phyloP scores from a whole-genome alignment of 1,140 invertebrate genomes.

The Drosophila dunni region DNA sequence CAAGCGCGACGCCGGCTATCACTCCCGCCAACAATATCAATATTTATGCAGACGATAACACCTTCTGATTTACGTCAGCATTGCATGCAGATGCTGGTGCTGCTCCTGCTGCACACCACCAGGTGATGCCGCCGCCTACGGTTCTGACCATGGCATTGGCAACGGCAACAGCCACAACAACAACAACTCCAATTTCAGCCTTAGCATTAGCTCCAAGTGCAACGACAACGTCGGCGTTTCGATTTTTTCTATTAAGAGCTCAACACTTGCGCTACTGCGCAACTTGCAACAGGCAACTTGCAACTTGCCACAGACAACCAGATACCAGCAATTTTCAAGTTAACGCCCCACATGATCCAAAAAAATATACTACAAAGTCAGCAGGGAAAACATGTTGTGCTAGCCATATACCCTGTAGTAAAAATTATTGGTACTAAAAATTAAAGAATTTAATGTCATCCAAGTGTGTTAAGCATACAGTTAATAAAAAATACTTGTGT shows the following conservation, averaged over 20 bases:
- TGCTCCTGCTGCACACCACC: conserved; percentile 16
- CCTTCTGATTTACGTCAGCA: conserved; percentile 80
- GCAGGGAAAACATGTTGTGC: not conserved
- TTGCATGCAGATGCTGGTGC: conserved; percentile 70
- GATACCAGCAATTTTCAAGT: conserved; percentile 72
- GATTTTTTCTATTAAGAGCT: conserved; percentile 81
- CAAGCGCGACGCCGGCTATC: conserved; percentile 81
- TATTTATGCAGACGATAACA: conserved; percentile 83
- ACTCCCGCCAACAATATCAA: conserved; percentile 81
- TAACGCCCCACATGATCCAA: conserved; percentile 71
- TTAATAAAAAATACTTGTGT: too few species aligned
- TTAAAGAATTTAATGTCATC: too few species aligned
- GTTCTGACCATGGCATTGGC: conserved; percentile 20
- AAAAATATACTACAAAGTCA: conserved; percentile 27
- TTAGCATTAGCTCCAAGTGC: not conserved
- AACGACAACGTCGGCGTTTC: conserved; percentile 36
- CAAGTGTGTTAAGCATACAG: too few species aligned
- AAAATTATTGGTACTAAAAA: not conserved
- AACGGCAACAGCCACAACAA: conserved; percentile 7
- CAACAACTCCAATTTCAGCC: not conserved
- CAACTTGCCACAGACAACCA: conserved; percentile 19
- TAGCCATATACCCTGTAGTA: not conserved
- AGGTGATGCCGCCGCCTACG: conserved; percentile 44
- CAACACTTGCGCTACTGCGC: conserved; percentile 79
- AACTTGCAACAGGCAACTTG: conserved; percentile 58